Evolutionary conservation across 1,140 invertebrate genomes (phyloP), one percentile per base, ranked within the genome.

Genomic region (Liolophura sinensis): DNA sequence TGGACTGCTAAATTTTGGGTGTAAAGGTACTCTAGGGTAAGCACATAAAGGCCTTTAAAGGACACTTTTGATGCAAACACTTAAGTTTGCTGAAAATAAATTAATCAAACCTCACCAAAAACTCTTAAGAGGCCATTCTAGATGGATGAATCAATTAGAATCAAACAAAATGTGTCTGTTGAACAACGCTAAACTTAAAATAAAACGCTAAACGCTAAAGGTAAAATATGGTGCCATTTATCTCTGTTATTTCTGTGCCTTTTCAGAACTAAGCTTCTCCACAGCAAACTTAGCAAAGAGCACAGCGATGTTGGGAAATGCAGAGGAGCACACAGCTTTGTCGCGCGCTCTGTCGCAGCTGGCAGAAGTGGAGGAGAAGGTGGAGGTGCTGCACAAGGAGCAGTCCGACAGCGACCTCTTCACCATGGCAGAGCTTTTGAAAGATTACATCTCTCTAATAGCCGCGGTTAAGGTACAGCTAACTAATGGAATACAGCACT

Each of bases 391-490:
- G 49, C 91, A 96, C 75, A 88, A 91, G 62, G 92, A 96, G 71
- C 96, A 99, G 86, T 92, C 94, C 1, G 97, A 98, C 79, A 92
- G 93, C 0, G 97, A 99, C 86, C 95, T 96, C 79, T 97, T 91
- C 79, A 89, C 95, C 52, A 88, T 99, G 62, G 91, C 93, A 58
- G 97, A 99, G 87, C 89, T 97, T 68, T 85, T 99, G 47, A 95
- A 97, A 69, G 97, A 99, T 84, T 99, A 99, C 81, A 90, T 99
- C 25, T 91, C 92, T 9, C 87, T 99, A 1, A 92, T 98, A 77
- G 92, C 91, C 1, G 91, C 95, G 65, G 94, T 98, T 47, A 96
- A 97, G 86, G 91, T 91, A 78, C 71, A 73, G 70, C 49, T 56
- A 25, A 61, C 48, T 15, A n/a, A n/a, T n/a, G n/a, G n/a, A n/a